phyloP scores from a whole-genome alignment of 2,888 invertebrate species.

The Invenusta paracnida region DNA sequence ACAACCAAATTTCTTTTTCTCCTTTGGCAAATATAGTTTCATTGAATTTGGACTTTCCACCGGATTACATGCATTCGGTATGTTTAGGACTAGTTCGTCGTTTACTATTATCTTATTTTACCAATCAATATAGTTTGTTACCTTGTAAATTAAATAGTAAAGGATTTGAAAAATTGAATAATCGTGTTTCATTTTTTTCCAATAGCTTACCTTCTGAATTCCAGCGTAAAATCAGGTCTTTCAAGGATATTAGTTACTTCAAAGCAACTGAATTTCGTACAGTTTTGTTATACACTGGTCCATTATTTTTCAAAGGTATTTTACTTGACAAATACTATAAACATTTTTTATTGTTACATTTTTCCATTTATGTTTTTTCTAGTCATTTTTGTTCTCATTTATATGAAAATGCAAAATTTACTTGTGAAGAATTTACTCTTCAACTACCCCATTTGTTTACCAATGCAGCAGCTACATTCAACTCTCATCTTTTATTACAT shows the following conservation, averaged over 20 bases:
- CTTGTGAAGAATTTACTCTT: slow-evolving; percentile 43
- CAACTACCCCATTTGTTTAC: slow-evolving; percentile 40
- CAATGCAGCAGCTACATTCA: no score
- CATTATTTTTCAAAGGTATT: slow-evolving; percentile 40
- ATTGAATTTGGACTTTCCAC: slow-evolving; percentile 42
- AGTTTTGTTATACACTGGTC: slow-evolving; percentile 1
- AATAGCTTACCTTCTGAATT: not conserved
- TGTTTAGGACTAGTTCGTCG: not conserved
- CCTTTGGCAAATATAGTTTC: slow-evolving; percentile 44
- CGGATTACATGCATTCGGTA: slow-evolving; percentile 46
- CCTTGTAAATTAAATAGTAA: not conserved
- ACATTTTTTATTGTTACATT: slow-evolving; percentile 45
- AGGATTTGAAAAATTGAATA: not conserved
- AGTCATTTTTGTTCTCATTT: not conserved
- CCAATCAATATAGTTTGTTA: not conserved
- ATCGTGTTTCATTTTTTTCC: not conserved
- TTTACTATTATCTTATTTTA: not conserved
- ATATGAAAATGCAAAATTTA: slow-evolving; percentile 45
- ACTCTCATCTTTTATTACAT: no score
- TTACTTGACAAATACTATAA: slow-evolving; percentile 42
- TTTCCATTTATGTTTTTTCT: slow-evolving; percentile 43
- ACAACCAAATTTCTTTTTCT: slow-evolving; percentile 42
- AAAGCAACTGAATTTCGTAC: slow-evolving; percentile 8
- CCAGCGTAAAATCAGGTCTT: slow-evolving; percentile 3
- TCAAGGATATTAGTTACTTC: not conserved